Evolutionary conservation across 1,140 invertebrate species (phyloP), one percentile per base, ranked within the genome.

Genomic region (Nasonia longicornis): DNA sequence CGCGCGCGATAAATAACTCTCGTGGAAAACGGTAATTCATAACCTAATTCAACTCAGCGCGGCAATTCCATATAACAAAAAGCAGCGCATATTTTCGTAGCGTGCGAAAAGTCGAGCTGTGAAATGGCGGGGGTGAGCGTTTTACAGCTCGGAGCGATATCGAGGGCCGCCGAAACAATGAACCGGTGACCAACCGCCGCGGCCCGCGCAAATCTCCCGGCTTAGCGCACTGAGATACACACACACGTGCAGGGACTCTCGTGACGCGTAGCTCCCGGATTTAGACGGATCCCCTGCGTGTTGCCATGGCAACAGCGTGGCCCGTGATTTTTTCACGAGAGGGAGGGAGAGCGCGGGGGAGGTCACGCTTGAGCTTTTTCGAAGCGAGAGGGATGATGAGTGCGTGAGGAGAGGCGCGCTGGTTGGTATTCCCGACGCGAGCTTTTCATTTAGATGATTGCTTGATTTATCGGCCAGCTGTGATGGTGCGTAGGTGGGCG

Each of bases 121-220:
- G 10, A 70, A 74, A 74, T 58, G 26, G 38, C n/a, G 71, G 82
- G 83, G 83, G 83, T 73, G 83, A 83, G 82, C 83, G 84, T 84
- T 84, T 85, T 85, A 85, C 80, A 83, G 81, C 79, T n/a, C 82
- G 83, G 79, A 20, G 82, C 77, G 84, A 84, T 86, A 81, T 83
- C 83, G 81, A 83, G 81, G 77, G 77, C 63, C 79, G 88, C 85
- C 88, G 88, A 90, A 90, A 90, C 88, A 90, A 90, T 89, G 88
- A 90, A 89, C 89, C 89, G 83, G 20, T 20, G 14, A 90, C 89
- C 89, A 90, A 90, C 89, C 89, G 86, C 86, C 84, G 87, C 79
- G 86, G 84, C 81, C 86, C 86, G 85, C 83, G 87, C 88, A 90
- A 90, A 90, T 89, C 89, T 88, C 88, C 84, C 80, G 86, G 87